phyloP scores from a whole-genome alignment of 2,888 invertebrate species.

The Strigamia crassipes region DNA sequence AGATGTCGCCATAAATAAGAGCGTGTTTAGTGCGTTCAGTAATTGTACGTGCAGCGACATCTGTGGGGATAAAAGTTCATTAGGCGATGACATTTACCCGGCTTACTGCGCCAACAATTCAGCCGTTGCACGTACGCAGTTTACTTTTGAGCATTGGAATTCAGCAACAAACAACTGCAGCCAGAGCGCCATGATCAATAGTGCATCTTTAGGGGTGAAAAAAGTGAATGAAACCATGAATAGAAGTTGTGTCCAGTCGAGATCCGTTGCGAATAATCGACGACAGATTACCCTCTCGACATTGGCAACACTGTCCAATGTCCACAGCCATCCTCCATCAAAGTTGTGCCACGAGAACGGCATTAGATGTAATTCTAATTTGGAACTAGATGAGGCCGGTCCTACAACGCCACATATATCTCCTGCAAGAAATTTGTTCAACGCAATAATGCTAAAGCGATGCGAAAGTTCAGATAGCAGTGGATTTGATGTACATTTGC shows the following conservation, averaged over 20 bases:
- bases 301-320: conserved; percentile 43
- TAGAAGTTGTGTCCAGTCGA: neutral
- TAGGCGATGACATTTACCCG: conserved; percentile 74
- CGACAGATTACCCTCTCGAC: neutral
- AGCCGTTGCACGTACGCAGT: conserved; percentile 63
- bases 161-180: neutral
- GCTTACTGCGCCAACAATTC: conserved; percentile 85
- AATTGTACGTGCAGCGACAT: conserved; percentile 1
- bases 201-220: neutral
- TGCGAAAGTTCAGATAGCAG: conserved; percentile 55
- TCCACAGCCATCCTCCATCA: conserved; percentile 60
- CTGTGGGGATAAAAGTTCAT: neutral
- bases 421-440: neutral
- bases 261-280: neutral
- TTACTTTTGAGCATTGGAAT: conserved; percentile 45
- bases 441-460: conserved; percentile 50
- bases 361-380: conserved; percentile 71
- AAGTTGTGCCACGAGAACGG: conserved; percentile 91
- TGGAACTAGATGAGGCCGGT: conserved; percentile 51
- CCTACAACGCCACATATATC: conserved; percentile 47
- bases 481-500: conserved; percentile 55
- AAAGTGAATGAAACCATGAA: neutral
- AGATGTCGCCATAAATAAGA: neutral
- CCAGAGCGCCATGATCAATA: neutral
- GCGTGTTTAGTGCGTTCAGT: neutral